Conservation (phyloP, 1,140 invertebrate species). For the Antheraea pernyi region DNA sequence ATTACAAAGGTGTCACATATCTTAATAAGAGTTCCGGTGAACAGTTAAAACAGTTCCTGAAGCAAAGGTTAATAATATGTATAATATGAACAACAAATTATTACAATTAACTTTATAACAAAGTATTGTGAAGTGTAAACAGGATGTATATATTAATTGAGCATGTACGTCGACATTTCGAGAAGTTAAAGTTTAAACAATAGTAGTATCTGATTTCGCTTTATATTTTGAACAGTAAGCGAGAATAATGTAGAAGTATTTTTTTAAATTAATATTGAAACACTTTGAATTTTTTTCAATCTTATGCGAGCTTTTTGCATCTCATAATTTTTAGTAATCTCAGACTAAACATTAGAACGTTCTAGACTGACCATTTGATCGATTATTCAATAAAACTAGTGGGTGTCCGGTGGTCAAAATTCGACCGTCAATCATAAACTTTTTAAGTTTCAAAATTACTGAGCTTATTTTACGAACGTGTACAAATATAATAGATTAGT, state of each 20-base stretch:
- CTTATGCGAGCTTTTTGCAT: background rate
- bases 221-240: background rate
- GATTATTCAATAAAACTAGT: too few species aligned
- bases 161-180: background rate
- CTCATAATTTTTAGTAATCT: too few species aligned
- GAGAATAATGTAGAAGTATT: background rate
- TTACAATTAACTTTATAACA: background rate
- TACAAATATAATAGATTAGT: too few species aligned
- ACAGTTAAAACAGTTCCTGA: slow-evolving; percentile 32
- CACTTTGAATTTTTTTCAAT: background rate
- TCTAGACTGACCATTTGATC: too few species aligned
- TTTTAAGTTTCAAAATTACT: too few species aligned
- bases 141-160: background rate
- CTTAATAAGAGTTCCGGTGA: slow-evolving; percentile 21
- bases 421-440: too few species aligned
- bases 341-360: too few species aligned
- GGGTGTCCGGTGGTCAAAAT: too few species aligned
- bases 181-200: background rate
- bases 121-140: background rate
- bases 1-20: slow-evolving; percentile 7
- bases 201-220: background rate
- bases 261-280: too few species aligned
- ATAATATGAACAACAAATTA: slow-evolving; percentile 31
- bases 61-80: slow-evolving; percentile 47
- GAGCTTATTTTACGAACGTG: too few species aligned